These are phyloP conservation scores for Heteropelma amictum DNA, from an alignment of 2,888 invertebrate genomes.

Conservation along the genomic window DNA sequence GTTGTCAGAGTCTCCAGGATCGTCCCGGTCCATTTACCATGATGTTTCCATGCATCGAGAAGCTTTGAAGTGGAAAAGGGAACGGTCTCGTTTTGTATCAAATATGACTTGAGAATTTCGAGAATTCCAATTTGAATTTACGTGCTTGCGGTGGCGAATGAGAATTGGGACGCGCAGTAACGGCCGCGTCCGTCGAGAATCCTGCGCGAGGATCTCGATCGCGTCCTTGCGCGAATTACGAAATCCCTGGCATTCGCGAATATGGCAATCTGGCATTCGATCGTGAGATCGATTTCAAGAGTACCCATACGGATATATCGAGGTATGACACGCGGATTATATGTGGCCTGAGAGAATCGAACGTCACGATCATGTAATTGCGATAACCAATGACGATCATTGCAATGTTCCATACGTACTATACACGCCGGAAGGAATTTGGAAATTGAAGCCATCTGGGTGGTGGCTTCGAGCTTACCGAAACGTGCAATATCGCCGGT, in stretches of 20 bases:
- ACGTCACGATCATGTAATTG: constrained; percentile 42
- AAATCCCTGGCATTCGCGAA: constrained; percentile 45
- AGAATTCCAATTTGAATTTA: not conserved
- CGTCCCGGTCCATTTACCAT: no score
- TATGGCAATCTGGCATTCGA: constrained; percentile 44
- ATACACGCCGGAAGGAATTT: constrained; percentile 41
- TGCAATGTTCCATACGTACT: not conserved
- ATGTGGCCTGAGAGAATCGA: constrained; percentile 10
- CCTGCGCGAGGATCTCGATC: constrained; percentile 35
- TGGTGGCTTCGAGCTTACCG: not conserved
- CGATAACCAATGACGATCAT: constrained; percentile 30
- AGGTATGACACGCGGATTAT: constrained; percentile 5
- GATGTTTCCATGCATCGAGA: not conserved
- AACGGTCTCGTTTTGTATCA: not conserved
- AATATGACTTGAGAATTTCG: not conserved
- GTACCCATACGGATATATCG: not conserved
- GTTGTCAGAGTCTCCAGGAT: not conserved
- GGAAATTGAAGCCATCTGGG: constrained; percentile 21
- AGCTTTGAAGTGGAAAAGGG: not conserved
- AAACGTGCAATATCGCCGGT: not conserved
- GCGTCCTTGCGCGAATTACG: constrained; percentile 25
- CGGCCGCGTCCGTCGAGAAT: constrained; percentile 29
- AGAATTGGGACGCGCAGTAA: not conserved
- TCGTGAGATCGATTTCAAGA: constrained; percentile 7
- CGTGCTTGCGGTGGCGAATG: not conserved